Percentiles rank a stretch among this genome's conserved stretches.
Conservation (phyloP, 2,113 vertebrate genomes). For the Pseudorectes ferrugineus region DNA sequence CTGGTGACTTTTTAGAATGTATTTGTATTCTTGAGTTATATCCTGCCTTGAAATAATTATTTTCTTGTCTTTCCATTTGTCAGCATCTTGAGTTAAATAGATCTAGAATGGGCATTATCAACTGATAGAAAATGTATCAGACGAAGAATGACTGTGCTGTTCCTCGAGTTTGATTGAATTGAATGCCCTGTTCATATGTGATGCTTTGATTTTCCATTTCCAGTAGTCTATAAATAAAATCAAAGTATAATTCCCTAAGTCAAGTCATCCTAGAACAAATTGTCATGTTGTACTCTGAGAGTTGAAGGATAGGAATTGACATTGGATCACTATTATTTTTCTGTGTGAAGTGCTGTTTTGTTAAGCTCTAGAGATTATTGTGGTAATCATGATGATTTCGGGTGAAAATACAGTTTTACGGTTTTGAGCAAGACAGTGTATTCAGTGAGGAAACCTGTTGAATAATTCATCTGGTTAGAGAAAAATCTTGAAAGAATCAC, state of each 20-base stretch:
- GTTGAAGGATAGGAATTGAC: neutral
- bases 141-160: neutral
- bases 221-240: neutral
- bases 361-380: neutral
- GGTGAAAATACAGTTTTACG: neutral
- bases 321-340: neutral
- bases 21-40: neutral
- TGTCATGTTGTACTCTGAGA: neutral
- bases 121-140: neutral
- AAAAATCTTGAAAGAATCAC: neutral
- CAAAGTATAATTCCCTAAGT: neutral
- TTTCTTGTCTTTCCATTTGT: neutral
- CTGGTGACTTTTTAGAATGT: neutral
- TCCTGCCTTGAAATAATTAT: neutral
- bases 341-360: neutral
- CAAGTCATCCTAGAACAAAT: neutral
- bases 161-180: neutral
- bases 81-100: neutral
- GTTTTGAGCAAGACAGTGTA: neutral
- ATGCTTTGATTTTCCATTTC: neutral
- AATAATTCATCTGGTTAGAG: neutral
- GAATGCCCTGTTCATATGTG: neutral
- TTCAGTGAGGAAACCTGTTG: neutral
- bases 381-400: neutral
- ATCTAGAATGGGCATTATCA: neutral